Evolutionary conservation across 2,797 vertebrate genomes (phyloP), one percentile per base, ranked within the genome.

Genomic region (Fistularia commersonii): DNA sequence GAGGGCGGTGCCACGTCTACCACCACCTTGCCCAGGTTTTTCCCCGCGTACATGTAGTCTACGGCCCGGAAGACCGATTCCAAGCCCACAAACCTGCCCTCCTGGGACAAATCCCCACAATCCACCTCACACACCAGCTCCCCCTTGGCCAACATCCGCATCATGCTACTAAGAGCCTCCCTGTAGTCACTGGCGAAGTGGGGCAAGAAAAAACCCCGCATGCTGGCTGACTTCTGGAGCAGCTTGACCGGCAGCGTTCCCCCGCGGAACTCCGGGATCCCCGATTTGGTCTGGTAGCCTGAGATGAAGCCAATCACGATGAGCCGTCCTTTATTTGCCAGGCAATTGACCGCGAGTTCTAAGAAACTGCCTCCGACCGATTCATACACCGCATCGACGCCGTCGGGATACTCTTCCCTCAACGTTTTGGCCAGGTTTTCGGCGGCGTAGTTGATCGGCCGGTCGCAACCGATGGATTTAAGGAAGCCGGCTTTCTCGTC

Each of bases 1-100:
- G 88, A 62, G 52, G 64, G 51, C 3, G 76, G 68, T 72, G 88
- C 81, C 81, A 97, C 80, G 66, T 97, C 93, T 61, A 94, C 92
- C 69, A 97, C 91, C 50, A 97, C 92, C 86, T 98, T 98, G 67
- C 96, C 95, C 64, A 90, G 83, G 86, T 98, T 99, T 80, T 91
- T 94, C 53, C 95, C 91, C 33, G 85, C 84, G 68, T 97, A 97
- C 93, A 98, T 92, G 86, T 96, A 91, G 84, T 97, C 93, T 64
- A 97, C 90, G 5, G 96, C 95, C 68, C 85, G 87, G 88, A 93
- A 96, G 40, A 97, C 80, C 0, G 95, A 93, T 80, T 94, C 93
- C 81, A 98, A 79, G 45, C 94, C 93, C 9, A 64, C 72, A 58
- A 97, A 97, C 78, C 75, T 90, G 64, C 94, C 94, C 75, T 83